Base-by-base conservation (phyloP, 2,113 vertebrate species). In the Mesembrinibis cayennensis region DNA sequence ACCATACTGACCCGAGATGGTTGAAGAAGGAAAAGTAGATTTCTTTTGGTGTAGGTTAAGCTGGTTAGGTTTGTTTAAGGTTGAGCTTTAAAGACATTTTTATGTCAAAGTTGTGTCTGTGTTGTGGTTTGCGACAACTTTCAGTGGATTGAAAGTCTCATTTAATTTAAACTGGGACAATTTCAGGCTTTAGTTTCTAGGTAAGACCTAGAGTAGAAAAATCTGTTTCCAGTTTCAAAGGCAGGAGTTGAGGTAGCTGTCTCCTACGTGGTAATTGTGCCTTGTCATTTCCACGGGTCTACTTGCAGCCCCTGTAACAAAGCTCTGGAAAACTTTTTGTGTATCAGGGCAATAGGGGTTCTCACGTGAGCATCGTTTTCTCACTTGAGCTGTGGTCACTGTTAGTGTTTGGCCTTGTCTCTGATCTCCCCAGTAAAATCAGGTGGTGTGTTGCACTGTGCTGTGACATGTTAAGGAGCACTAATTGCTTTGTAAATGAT, bases 281-380 rank as follows among this genome's bases (percentile, higher is more conserved):
- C 16, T 8, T 32, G 19, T n/a, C 40, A 3, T 62, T 56, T 30
- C 88, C 25, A 4, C 3, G 22, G 59, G n/a, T n/a, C n/a, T n/a
- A n/a, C n/a, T n/a, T n/a, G n/a, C n/a, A n/a, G n/a, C n/a, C n/a
- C n/a, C n/a, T n/a, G n/a, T n/a, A n/a, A n/a, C n/a, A n/a, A n/a
- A n/a, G n/a, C 52, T 34, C 56, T 50, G 56, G 66, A 34, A 23
- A 52, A n/a, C 47, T 44, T 58, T 42, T 5, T 34, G 50, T 44
- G 47, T 23, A 5, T 62, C 14, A 4, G 59, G 53, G 72, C 23
- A 23, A 1, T 1, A 16, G 15, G 40, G 50, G 22, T 5, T 82
- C 83, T 69, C 40, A 29, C 3, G 1, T 17, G 61, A 66, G 56
- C 1, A 0, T 30, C 0, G 0, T 13, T 47, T 19, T 52, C 26